Evolutionary conservation across 2,888 invertebrate genomes (phyloP).

Genomic region (Campoplex nolae): DNA sequence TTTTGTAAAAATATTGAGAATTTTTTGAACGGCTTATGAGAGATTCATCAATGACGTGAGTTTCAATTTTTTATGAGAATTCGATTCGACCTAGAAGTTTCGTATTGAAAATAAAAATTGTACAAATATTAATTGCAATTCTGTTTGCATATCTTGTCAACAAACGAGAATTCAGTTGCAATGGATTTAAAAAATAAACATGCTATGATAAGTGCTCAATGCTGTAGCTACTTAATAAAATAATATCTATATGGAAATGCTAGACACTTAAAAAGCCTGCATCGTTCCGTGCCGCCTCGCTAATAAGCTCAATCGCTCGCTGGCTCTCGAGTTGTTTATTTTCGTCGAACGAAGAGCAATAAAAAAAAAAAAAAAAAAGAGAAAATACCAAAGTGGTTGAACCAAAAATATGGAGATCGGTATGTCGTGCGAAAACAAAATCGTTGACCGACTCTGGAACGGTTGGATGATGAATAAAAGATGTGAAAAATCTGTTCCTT

Average conservation of each 20-base stretch:
- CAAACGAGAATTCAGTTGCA: too few relatives aligned
- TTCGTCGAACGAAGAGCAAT: constrained; percentile 59
- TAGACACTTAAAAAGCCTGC: constrained; percentile 33
- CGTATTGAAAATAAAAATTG: neutral
- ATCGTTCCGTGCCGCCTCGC: constrained; percentile 58
- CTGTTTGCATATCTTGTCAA: too few relatives aligned
- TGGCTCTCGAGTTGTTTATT: constrained; percentile 64
- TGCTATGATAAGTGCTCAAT: constrained; percentile 19
- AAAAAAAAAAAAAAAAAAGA: constrained; percentile 26
- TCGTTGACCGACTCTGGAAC: constrained; percentile 41
- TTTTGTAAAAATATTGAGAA: neutral
- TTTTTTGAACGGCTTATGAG: neutral
- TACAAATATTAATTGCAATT: neutral
- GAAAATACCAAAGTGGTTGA: neutral
- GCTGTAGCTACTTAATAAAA: constrained; percentile 7
- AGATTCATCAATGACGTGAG: neutral
- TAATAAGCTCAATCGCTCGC: constrained; percentile 62
- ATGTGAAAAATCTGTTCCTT: constrained; percentile 20
- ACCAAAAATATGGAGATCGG: constrained; percentile 26
- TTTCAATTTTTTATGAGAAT: neutral
- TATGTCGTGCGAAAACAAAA: constrained; percentile 29
- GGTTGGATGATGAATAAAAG: constrained; percentile 49
- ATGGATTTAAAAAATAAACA: neutral
- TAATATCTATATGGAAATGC: constrained; percentile 30
- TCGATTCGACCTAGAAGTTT: neutral